Base-by-base conservation (phyloP, 2,113 vertebrate genomes). In the Forbesichthys agassizii region DNA sequence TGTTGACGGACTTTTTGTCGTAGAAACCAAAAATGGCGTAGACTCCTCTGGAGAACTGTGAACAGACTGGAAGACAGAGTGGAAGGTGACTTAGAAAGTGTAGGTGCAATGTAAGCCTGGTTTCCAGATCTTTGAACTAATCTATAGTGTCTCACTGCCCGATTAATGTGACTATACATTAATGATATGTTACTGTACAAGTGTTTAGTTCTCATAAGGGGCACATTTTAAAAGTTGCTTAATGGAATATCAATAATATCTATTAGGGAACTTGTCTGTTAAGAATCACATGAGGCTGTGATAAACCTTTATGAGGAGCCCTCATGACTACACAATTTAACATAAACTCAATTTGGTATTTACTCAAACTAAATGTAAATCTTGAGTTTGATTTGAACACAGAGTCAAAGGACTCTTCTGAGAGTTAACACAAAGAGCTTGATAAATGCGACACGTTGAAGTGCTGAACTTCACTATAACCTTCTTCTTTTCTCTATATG, bases 11-110 rank as follows among this genome's bases (percentile, higher is more conserved):
- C 93, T 99, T 99, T 93, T 99, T 99, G 91, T 99, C 97, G 36
- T 99, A 99, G 93, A 99, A 99, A 87, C 98, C 98, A 86, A 99
- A 99, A 91, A 99, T 99, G 86, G 97, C 98, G 83, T 98, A 99
- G 60, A 99, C 98, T 78, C 98, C 98, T 93, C 98, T 96, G 66
- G 98, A 98, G 94, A 99, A 99, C 94, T 99, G 98, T 74, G 98
- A 99, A 90, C 98, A 99, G 88, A 99, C 98, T 99, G 87, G 46
- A 86, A 80, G 14, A 79, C 51, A 58, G 58, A 62, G 51, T 7
- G 61, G 58, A 4, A 69, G 18, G 27, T 12, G 7, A n/a, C 4
- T 58, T 33, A 33, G 8, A 33, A 33, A 33, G 8, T 9, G 9
- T 27, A 13, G 4, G 12, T 56, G 4, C 9, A n/a, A 57, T 16